Percentiles rank a stretch among this genome's conserved stretches.
phyloP scores from a whole-genome alignment of 2,888 invertebrate species.

The Venusia cambrica region DNA sequence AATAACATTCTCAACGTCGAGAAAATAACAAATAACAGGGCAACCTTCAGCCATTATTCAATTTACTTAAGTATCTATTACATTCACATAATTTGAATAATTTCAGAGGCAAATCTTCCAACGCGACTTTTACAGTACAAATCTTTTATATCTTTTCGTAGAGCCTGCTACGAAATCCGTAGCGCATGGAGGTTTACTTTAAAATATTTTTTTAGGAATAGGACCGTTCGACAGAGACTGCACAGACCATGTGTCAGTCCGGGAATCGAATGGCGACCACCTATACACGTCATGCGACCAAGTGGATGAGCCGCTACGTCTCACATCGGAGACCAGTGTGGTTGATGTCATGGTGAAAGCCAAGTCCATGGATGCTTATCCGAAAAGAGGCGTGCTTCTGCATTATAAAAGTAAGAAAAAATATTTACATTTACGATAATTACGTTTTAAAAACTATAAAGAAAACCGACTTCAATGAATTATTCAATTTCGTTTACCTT shows the following conservation, averaged over 20 bases:
- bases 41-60: too few species aligned
- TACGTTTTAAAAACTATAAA: neutral
- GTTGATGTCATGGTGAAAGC: constrained; percentile 72
- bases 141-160: too few species aligned
- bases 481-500: too few species aligned
- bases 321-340: constrained; percentile 69
- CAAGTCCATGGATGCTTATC: constrained; percentile 75
- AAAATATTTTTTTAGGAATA: constrained; percentile 49
- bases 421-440: neutral
- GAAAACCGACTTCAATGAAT: too few species aligned
- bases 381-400: constrained; percentile 83
- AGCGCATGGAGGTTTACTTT: neutral
- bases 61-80: too few species aligned
- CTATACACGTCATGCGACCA: constrained; percentile 79
- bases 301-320: constrained; percentile 69
- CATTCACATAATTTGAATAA: too few species aligned
- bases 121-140: too few species aligned
- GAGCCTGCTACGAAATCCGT: constrained; percentile 7
- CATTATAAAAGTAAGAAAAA: constrained; percentile 82
- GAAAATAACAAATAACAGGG: too few species aligned
- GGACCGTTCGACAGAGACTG: constrained; percentile 75
- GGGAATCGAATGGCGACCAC: constrained; percentile 68
- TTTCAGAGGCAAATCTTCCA: too few species aligned
- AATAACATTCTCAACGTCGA: too few species aligned
- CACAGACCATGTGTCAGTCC: constrained; percentile 74